Evolutionary conservation across 23 tunicate genomes (phyloP).

Genomic region (Styela clava): DNA sequence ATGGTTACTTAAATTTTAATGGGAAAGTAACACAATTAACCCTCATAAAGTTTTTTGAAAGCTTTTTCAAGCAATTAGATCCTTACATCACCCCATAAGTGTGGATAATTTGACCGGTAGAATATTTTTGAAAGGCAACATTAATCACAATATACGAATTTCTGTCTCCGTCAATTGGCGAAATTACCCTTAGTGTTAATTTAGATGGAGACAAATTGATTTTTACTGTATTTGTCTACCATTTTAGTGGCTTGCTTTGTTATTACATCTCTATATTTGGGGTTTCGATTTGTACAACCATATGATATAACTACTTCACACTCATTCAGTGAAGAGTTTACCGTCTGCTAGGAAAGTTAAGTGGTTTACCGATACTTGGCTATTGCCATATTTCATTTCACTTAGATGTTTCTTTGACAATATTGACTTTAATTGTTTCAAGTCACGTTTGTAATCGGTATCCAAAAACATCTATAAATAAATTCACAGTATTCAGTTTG

Average conservation of each 20-base stretch:
- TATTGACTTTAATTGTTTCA: too few relatives aligned
- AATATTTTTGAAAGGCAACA: not conserved
- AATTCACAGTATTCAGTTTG: too few relatives aligned
- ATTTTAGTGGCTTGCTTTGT: not conserved
- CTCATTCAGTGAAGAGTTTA: too few relatives aligned
- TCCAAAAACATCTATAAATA: too few relatives aligned
- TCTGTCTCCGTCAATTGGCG: not conserved
- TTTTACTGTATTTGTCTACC: not conserved
- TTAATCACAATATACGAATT: not conserved
- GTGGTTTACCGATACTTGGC: too few relatives aligned
- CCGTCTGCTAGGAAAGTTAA: too few relatives aligned
- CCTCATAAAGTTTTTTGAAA: not conserved
- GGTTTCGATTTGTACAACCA: too few relatives aligned
- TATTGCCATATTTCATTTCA: too few relatives aligned
- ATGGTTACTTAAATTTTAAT: not conserved
- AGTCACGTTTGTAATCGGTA: too few relatives aligned
- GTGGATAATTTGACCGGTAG: not conserved
- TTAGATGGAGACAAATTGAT: not conserved
- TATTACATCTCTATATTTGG: too few relatives aligned
- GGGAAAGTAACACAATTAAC: not conserved
- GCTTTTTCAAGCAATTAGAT: not conserved
- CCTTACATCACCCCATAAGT: not conserved
- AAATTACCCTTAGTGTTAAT: not conserved
- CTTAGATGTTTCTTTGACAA: too few relatives aligned
- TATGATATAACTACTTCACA: too few relatives aligned